Evolutionary conservation across 2,888 invertebrate genomes (phyloP).

Genomic region (Cataglyphis rosenhaueri): DNA sequence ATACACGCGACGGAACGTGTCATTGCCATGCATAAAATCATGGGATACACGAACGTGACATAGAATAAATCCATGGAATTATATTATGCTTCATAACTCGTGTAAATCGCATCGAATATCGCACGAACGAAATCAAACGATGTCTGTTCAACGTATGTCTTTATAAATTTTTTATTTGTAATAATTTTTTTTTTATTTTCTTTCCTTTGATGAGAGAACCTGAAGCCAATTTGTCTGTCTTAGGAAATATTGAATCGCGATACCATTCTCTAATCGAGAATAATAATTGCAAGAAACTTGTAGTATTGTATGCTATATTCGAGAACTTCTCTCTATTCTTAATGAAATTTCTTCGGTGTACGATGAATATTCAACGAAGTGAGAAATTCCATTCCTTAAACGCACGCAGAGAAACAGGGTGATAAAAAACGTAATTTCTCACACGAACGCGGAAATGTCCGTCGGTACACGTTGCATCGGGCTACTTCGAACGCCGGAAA

Average conservation of each 20-base stretch:
- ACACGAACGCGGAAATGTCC: conserved; percentile 43
- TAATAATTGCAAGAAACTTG: neutral
- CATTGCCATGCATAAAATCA: conserved; percentile 49
- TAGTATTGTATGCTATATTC: neutral
- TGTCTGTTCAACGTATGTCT: neutral
- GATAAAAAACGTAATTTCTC: conserved; percentile 64
- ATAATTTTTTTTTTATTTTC: neutral
- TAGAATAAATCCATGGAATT: conserved; percentile 47
- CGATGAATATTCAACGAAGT: conserved; percentile 65
- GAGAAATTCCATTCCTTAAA: conserved; percentile 62
- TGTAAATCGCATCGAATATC: conserved; percentile 16
- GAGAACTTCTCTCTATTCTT: conserved; percentile 12
- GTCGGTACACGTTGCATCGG: conserved; percentile 26
- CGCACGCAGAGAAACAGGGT: conserved; percentile 45
- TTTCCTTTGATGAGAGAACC: neutral
- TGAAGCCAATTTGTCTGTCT: neutral
- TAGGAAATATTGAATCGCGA: neutral
- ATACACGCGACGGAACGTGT: conserved; percentile 21
- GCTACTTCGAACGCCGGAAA: conserved; percentile 13
- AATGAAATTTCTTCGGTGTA: conserved; percentile 61
- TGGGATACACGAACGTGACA: conserved; percentile 50
- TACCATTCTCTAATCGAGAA: neutral
- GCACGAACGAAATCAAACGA: neutral
- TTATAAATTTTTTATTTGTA: neutral
- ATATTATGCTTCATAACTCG: conserved; percentile 31